These are phyloP conservation scores for Branchipolynoe longqiensis DNA, from an alignment of 2,888 invertebrate species.

Conservation along the genomic window DNA sequence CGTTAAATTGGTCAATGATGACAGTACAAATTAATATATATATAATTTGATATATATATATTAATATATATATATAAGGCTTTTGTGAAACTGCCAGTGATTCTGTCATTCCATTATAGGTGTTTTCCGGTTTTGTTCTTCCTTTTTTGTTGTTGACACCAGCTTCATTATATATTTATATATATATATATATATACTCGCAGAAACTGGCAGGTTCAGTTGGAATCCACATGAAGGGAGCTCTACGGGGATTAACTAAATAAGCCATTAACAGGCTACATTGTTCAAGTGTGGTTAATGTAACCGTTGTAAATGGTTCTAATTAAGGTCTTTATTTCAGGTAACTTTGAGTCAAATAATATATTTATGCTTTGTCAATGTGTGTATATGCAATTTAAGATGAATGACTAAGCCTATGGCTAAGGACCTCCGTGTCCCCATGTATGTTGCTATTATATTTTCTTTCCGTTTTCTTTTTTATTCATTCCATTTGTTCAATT, in stretches of 20 bases:
- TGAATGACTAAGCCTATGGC: background rate
- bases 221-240: background rate
- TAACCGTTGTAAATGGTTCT: constrained; percentile 3
- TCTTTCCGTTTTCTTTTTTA: background rate
- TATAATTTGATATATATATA: too few relatives aligned
- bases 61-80: background rate
- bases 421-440: too few relatives aligned
- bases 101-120: background rate
- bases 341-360: constrained; percentile 20
- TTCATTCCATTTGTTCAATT: background rate
- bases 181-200: background rate
- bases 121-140: background rate
- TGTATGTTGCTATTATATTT: too few relatives aligned
- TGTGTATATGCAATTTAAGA: background rate
- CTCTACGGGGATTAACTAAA: too few relatives aligned
- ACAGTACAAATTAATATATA: too few relatives aligned
- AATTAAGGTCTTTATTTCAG: background rate
- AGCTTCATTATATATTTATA: too few relatives aligned
- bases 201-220: constrained; percentile 30
- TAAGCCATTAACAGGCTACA: background rate
- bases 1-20: too few relatives aligned
- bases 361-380: background rate
- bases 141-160: too few relatives aligned
- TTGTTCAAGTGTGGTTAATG: background rate
- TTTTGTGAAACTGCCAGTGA: constrained; percentile 3